These are phyloP conservation scores for Aleiodes leptofemur DNA, from an alignment of 2,888 invertebrate species.

Conservation along the genomic window DNA sequence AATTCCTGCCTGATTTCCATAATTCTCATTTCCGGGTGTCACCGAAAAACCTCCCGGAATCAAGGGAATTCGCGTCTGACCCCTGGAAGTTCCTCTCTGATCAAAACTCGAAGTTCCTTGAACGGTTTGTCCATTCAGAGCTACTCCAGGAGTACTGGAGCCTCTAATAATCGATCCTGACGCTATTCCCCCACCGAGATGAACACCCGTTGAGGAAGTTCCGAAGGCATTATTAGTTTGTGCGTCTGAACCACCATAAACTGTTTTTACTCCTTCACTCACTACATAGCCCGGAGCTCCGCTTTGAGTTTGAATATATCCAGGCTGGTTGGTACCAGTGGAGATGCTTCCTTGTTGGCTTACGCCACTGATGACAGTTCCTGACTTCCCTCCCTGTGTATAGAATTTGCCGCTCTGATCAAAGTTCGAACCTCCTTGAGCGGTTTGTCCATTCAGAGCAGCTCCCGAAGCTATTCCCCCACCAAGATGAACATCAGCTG, in stretches of 20 bases:
- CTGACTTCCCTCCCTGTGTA: slow-evolving; percentile 54
- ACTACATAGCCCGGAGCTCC: slow-evolving; percentile 61
- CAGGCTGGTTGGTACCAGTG: slow-evolving; percentile 56
- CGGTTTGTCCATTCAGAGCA: slow-evolving; percentile 10
- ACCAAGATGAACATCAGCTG: slow-evolving; percentile 44
- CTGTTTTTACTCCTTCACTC: slow-evolving; percentile 56
- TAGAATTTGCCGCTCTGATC: slow-evolving; percentile 30
- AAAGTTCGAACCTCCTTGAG: background rate
- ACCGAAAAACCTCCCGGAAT: slow-evolving; percentile 6
- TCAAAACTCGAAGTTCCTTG: slow-evolving; percentile 6
- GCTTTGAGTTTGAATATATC: slow-evolving; percentile 57
- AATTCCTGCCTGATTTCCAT: slow-evolving; percentile 49
- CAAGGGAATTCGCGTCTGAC: background rate
- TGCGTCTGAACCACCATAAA: slow-evolving; percentile 52
- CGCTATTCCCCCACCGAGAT: slow-evolving; percentile 47
- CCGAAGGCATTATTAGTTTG: slow-evolving; percentile 50
- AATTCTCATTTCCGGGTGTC: slow-evolving; percentile 45
- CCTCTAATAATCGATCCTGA: slow-evolving; percentile 46
- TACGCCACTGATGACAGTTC: slow-evolving; percentile 50
- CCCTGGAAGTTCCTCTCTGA: background rate
- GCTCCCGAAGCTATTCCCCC: slow-evolving; percentile 50
- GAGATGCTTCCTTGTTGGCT: slow-evolving; percentile 54
- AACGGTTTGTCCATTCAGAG: slow-evolving; percentile 22
- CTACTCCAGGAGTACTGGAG: slow-evolving; percentile 13
- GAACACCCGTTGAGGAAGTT: slow-evolving; percentile 46